phyloP scores from a whole-genome alignment of 2,888 invertebrate species.

The Nymphalis polychloros region DNA sequence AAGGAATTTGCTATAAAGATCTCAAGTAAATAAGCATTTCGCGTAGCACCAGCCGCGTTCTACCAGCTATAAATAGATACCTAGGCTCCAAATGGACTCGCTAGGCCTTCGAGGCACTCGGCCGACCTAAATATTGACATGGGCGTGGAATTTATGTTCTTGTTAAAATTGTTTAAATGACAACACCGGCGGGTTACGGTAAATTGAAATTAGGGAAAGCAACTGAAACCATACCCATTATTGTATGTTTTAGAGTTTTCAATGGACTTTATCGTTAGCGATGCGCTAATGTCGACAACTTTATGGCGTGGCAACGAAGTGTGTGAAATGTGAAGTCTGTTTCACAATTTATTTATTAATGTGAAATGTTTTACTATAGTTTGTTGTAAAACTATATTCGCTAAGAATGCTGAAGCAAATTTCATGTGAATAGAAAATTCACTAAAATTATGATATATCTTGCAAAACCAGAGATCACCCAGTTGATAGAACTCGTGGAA shows the following conservation, averaged over 20 bases:
- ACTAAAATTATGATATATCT: too few relatives aligned
- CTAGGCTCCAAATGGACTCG: slow-evolving; percentile 40
- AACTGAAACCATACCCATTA: slow-evolving; percentile 3
- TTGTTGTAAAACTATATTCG: too few relatives aligned
- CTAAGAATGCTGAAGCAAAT: too few relatives aligned
- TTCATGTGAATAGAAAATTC: too few relatives aligned
- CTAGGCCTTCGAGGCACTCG: slow-evolving; percentile 48
- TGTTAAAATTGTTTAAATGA: slow-evolving; percentile 38
- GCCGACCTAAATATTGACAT: slow-evolving; percentile 47
- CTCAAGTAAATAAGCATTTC: slow-evolving; percentile 41
- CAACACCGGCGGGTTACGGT: slow-evolving; percentile 33
- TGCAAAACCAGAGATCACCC: too few relatives aligned
- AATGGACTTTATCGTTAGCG: slow-evolving; percentile 8
- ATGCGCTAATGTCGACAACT: slow-evolving; percentile 6
- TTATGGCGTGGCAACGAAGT: background rate
- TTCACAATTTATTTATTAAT: background rate
- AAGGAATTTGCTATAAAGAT: slow-evolving; percentile 38
- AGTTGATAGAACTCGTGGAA: too few relatives aligned
- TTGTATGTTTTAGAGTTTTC: slow-evolving; percentile 5
- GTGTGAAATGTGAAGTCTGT: background rate
- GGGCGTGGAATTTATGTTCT: slow-evolving; percentile 39
- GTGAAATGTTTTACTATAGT: too few relatives aligned
- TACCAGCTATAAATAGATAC: slow-evolving; percentile 44
- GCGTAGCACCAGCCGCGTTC: slow-evolving; percentile 32
- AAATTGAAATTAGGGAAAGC: slow-evolving; percentile 37